A percentile compares a stretch with the other conserved stretches of the same genome.
phyloP scores from a whole-genome alignment of 37 sponge, comb jelly and placozoan genomes.

The Agelas oroides region DNA sequence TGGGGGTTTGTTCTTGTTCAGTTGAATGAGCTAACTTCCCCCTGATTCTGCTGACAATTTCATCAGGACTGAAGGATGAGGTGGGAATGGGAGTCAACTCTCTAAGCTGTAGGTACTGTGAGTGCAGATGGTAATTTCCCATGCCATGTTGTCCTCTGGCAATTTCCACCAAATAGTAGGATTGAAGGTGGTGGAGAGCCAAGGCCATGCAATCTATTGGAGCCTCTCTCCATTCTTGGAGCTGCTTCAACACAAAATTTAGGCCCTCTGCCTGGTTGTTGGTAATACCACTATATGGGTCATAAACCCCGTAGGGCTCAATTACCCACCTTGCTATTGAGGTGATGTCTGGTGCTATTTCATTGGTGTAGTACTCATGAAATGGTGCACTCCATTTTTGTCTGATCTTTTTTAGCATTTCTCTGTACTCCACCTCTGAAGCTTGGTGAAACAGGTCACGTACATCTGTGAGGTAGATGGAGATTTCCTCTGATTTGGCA shows the following conservation, averaged over 20 bases:
- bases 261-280: constrained; percentile 53
- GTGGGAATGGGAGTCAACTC: constrained; percentile 16
- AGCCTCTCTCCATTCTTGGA: constrained; percentile 36
- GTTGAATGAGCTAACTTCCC: not conserved
- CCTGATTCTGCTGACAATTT: constrained; percentile 27
- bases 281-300: constrained; percentile 47
- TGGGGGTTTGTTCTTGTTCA: no score
- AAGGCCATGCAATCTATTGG: constrained; percentile 39
- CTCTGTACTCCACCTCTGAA: constrained; percentile 25
- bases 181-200: no score
- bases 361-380: constrained; percentile 32
- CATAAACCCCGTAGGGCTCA: constrained; percentile 40
- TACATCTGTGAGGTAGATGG: constrained; percentile 40
- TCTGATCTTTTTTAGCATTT: no score
- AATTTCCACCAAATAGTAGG: no score
- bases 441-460: constrained; percentile 36
- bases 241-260: constrained; percentile 41
- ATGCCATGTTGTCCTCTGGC: constrained; percentile 22
- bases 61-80: constrained; percentile 6
- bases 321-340: constrained; percentile 52
- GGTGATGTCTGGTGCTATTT: constrained; percentile 40
- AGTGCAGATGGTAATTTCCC: constrained; percentile 36
- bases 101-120: constrained; percentile 5
- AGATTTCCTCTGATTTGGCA: constrained; percentile 4
- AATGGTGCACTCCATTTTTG: constrained; percentile 46